Base-by-base conservation (phyloP, 2,113 vertebrate genomes). In the Pygoscelis antarcticus region DNA sequence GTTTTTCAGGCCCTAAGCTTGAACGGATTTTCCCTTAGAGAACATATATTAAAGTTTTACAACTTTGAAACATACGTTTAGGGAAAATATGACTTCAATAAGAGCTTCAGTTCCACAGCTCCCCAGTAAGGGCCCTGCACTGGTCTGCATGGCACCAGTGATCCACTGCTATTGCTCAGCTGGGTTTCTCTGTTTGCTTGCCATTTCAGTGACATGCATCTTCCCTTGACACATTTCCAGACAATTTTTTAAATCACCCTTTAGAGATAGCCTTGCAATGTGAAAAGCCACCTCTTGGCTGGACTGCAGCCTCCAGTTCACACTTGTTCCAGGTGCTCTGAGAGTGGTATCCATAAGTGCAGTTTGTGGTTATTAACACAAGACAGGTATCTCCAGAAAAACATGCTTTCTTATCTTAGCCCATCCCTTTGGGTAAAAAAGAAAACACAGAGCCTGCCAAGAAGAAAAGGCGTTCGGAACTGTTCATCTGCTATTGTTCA, bases 111-210 rank as follows among this genome's bases (percentile, higher is more conserved):
- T 20, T 55, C 51, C 4, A 13, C 69, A 64, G 65, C 46, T 83
- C 40, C 61, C 49, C 76, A 34, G 34, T 23, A 40, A 11, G 16
- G 9, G 51, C 55, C 38, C 68, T 42, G 89, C 40, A 4, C 34
- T 17, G 58, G 19, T 57, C 40, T 66, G 83, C 83, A 34, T 0
- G 0, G 76, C 64, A 3, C 2, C 79, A 13, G 22, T 0, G 26
- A 38, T 2, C 27, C 0, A 6, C 11, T 36, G 86, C 83, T 62
- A 9, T 6, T 21, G 57, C n/a, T 46, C 49, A 27, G 69, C 81
- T 13, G 36, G 26, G 34, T 51, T 78, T 84, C 55, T 46, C 36
- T 26, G 11, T 27, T 44, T 42, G 15, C n/a, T 25, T 34, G 51
- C 70, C 51, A 10, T 6, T 27, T 34, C 74, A 36, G 54, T 26